A percentile compares a stretch with the other conserved stretches of the same genome.
phyloP scores from a whole-genome alignment of 1,140 invertebrate genomes.

The Drosophila littoralis region DNA sequence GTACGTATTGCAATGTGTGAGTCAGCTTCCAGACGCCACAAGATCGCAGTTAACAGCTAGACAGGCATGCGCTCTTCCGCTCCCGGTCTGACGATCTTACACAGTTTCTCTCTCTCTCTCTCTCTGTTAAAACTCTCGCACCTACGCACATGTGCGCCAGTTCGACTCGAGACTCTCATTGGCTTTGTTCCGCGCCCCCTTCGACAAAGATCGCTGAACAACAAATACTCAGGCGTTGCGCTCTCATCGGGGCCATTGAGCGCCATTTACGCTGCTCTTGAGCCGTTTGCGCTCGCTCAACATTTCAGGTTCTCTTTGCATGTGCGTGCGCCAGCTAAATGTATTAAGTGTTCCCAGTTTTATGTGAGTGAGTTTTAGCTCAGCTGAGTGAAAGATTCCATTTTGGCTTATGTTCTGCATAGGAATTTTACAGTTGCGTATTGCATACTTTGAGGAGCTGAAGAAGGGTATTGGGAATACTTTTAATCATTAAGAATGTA shows the following conservation, averaged over 20 bases:
- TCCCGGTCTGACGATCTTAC: neutral
- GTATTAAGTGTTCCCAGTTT: conserved; percentile 34
- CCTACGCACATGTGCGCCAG: conserved; percentile 30
- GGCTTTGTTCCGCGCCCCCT: neutral
- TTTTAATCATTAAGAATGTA: too few species aligned
- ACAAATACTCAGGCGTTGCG: neutral
- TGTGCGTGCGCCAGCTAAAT: neutral
- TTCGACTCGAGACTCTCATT: conserved; percentile 3
- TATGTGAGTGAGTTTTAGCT: neutral
- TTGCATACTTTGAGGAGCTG: conserved; percentile 11
- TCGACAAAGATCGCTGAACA: conserved; percentile 13
- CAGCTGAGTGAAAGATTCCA: neutral
- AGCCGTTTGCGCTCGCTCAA: neutral
- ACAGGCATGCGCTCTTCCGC: neutral
- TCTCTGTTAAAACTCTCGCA: conserved; percentile 5
- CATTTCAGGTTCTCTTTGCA: neutral
- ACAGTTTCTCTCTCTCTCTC: neutral
- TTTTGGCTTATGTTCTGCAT: neutral
- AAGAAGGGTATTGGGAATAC: neutral
- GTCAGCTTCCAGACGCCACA: conserved; percentile 39
- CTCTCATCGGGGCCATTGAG: conserved; percentile 14
- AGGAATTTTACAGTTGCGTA: neutral
- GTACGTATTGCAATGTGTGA: conserved; percentile 17
- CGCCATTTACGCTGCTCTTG: conserved; percentile 1
- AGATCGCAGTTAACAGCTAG: conserved; percentile 34